Evolutionary conservation across 2,113 vertebrate species (phyloP).

Genomic region (Helogale parvula): DNA sequence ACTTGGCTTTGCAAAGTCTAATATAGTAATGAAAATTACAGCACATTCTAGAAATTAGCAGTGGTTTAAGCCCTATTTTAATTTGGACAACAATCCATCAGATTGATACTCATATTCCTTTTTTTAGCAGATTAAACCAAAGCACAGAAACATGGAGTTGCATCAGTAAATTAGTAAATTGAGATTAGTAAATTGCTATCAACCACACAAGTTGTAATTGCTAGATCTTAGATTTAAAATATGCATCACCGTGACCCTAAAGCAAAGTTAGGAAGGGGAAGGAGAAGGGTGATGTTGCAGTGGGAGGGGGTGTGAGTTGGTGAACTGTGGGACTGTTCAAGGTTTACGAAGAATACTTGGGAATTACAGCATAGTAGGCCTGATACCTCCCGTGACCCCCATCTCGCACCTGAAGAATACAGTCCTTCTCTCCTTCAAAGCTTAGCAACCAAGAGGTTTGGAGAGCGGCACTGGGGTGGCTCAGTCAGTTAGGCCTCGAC

Average conservation of each 20-base stretch:
- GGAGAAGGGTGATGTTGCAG: background rate
- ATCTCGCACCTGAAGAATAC: background rate
- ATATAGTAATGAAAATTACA: background rate
- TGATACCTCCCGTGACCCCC: background rate
- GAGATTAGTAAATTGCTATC: background rate
- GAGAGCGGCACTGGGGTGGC: too few species aligned
- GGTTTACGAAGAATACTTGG: background rate
- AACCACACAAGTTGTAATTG: background rate
- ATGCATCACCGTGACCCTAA: too few species aligned
- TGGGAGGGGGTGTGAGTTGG: background rate
- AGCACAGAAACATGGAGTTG: background rate
- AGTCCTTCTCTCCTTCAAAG: background rate
- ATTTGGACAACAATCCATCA: background rate
- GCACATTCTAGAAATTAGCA: background rate
- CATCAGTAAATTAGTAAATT: background rate
- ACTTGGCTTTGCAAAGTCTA: background rate
- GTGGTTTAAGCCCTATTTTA: background rate
- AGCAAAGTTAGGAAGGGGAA: background rate
- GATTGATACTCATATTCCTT: background rate
- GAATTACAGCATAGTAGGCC: background rate
- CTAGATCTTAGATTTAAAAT: background rate
- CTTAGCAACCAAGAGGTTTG: background rate
- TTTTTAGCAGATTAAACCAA: background rate
- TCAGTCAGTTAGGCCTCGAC: too few species aligned
- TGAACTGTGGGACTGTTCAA: background rate